A percentile compares a stretch with the other conserved stretches of the same genome.
phyloP scores from a whole-genome alignment of 2,888 invertebrate genomes.

The Poecilobothrus nobilitatus region DNA sequence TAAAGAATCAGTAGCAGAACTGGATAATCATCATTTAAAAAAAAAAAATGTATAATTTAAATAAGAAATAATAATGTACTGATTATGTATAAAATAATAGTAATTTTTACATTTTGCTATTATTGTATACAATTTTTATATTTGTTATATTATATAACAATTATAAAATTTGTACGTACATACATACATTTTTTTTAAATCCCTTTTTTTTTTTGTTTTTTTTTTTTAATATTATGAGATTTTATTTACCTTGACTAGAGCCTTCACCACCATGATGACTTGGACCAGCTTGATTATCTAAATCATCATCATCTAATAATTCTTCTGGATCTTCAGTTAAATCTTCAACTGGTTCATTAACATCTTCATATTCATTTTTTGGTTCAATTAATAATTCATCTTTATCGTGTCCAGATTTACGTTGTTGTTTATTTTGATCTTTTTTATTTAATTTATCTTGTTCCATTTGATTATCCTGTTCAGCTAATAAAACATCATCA shows the following conservation, averaged over 20 bases:
- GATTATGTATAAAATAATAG: no score
- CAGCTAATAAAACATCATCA: slow-evolving; percentile 28
- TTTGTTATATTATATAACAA: no score
- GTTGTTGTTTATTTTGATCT: slow-evolving; percentile 34
- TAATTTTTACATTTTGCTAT: no score
- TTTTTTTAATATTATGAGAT: no score
- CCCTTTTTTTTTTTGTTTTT: no score
- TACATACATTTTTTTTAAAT: no score
- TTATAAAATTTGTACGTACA: no score
- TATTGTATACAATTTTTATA: no score
- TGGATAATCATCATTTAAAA: background rate
- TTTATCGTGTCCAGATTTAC: slow-evolving; percentile 26
- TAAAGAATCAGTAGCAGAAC: background rate
- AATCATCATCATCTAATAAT: slow-evolving; percentile 59
- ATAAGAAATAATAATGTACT: no score
- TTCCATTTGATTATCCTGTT: slow-evolving; percentile 26
- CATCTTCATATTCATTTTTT: slow-evolving; percentile 66
- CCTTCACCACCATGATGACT: slow-evolving; percentile 57
- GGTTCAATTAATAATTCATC: slow-evolving; percentile 51
- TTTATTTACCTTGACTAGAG: slow-evolving; percentile 58
- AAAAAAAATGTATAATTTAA: background rate
- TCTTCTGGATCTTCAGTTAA: slow-evolving; percentile 63
- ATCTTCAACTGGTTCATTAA: slow-evolving; percentile 70
- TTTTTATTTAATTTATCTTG: slow-evolving; percentile 29
- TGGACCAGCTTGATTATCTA: slow-evolving; percentile 57